Evolutionary conservation across 2,888 invertebrate species (phyloP).

Genomic region (Lysandra coridon): DNA sequence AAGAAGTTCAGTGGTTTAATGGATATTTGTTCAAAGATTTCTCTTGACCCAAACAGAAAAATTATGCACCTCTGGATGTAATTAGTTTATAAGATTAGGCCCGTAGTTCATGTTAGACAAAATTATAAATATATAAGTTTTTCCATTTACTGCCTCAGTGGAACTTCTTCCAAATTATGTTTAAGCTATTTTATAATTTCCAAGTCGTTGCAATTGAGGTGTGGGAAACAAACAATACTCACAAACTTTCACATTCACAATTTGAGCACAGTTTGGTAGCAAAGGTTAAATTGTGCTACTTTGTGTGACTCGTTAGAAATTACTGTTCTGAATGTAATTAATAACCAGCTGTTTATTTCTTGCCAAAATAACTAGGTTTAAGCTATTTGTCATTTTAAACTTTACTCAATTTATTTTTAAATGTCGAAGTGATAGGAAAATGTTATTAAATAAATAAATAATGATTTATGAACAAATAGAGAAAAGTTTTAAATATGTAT

Average conservation of each 20-base stretch:
- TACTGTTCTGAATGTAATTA: background rate
- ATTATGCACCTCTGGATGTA: too few relatives aligned
- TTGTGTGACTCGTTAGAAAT: background rate
- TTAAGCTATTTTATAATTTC: background rate
- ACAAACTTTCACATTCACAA: constrained; percentile 18
- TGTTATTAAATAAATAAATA: too few relatives aligned
- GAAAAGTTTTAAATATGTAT: too few relatives aligned
- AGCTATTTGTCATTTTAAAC: background rate
- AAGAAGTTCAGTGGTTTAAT: too few relatives aligned
- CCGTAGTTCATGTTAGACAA: too few relatives aligned
- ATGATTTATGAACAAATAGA: background rate
- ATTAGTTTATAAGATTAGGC: too few relatives aligned
- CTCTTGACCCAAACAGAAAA: too few relatives aligned
- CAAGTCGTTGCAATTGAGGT: constrained; percentile 2
- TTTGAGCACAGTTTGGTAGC: constrained; percentile 17
- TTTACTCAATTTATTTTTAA: background rate
- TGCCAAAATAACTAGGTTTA: background rate
- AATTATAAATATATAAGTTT: background rate
- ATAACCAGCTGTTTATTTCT: background rate
- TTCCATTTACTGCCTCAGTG: background rate
- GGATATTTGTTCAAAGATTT: too few relatives aligned
- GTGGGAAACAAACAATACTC: constrained; percentile 22
- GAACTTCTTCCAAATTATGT: background rate
- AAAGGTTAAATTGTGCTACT: constrained; percentile 8
- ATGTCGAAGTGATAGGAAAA: background rate